Evolutionary conservation across 2,113 vertebrate species (phyloP).

Genomic region (Passer montanus): DNA sequence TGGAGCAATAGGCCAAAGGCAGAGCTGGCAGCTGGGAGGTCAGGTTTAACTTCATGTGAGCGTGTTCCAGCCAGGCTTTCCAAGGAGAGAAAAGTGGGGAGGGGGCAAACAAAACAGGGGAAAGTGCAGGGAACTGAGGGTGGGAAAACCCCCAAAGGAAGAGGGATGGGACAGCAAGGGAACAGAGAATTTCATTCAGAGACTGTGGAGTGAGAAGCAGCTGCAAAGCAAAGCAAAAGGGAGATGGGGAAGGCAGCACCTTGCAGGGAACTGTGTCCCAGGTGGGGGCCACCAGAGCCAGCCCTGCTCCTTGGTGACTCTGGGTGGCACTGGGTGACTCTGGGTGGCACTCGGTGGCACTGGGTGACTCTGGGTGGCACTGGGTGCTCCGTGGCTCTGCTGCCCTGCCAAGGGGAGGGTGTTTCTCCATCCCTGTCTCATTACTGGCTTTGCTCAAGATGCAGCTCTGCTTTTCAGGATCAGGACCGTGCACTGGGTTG

Average conservation of each 20-base stretch:
- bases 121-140: not conserved
- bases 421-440: accelerated
- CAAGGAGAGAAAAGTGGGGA: not conserved
- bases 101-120: not conserved
- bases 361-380: not conserved
- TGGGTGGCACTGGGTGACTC: not conserved
- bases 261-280: not conserved
- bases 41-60: not conserved
- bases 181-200: not conserved
- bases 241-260: not conserved
- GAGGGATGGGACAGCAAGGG: not conserved
- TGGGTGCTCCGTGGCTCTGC: not conserved
- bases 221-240: not conserved
- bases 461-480: constrained; percentile 48
- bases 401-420: not conserved
- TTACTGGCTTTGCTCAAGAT: not conserved
- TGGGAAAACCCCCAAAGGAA: not conserved
- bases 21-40: constrained; percentile 25
- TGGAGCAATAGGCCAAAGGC: constrained; percentile 15
- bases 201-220: not conserved
- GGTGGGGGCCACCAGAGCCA: not conserved
- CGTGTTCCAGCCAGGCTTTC: not conserved
- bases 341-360: not conserved
- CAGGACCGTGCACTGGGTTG: not conserved
- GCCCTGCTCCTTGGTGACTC: not conserved